Evolutionary conservation across 2,888 invertebrate genomes (phyloP).

Genomic region (Ethmia dodecea): DNA sequence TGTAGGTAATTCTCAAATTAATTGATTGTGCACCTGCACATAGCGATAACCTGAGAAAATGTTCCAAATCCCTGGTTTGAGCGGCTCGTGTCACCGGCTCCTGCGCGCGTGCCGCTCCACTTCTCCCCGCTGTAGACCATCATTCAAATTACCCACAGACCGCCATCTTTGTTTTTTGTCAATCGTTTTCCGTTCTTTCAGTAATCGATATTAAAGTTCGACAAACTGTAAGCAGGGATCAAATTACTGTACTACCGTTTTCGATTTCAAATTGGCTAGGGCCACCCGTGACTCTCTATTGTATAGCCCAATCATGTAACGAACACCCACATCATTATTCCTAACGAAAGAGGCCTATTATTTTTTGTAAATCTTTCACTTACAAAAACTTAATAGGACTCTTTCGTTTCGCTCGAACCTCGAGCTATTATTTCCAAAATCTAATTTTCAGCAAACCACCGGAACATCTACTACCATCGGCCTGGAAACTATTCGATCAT

Average conservation of each 20-base stretch:
- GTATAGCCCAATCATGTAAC: conserved; percentile 11
- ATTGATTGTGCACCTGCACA: too few species aligned
- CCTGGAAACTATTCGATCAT: conserved; percentile 40
- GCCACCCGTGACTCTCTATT: conserved; percentile 22
- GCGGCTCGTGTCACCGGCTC: conserved; percentile 60
- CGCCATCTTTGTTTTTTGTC: conserved; percentile 51
- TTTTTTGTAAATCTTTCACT: too few species aligned
- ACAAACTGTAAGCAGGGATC: conserved; percentile 43
- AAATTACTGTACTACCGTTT: conserved; percentile 29
- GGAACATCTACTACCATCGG: conserved; percentile 41
- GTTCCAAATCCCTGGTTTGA: conserved; percentile 4
- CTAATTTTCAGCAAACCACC: conserved; percentile 52
- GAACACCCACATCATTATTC: conserved; percentile 28
- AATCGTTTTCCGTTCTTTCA: conserved; percentile 42
- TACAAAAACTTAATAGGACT: conserved; percentile 39
- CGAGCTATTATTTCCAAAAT: conserved; percentile 45
- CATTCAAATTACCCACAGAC: conserved; percentile 53
- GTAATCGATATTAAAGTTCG: conserved; percentile 48
- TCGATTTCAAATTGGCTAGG: conserved; percentile 32
- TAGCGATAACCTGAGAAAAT: too few species aligned
- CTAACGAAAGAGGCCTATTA: too few species aligned
- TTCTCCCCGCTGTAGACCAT: conserved; percentile 50
- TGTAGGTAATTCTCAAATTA: too few species aligned
- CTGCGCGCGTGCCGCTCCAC: conserved; percentile 47
- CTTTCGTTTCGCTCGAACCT: conserved; percentile 45